Evolutionary conservation across 2,888 invertebrate genomes (phyloP), one percentile per base, ranked within the genome.

Genomic region (Cosmia pyralina): DNA sequence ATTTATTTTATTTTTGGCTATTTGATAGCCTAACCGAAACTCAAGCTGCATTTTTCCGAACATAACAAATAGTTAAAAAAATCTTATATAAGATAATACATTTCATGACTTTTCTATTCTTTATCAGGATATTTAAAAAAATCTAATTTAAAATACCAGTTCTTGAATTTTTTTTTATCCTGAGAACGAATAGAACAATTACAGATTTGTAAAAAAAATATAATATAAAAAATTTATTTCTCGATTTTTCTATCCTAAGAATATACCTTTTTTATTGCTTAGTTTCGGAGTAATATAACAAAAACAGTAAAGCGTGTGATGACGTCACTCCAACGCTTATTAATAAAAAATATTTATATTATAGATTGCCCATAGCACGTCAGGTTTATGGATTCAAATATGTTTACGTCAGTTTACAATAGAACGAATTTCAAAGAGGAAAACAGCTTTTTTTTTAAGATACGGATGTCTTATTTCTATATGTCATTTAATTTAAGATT

Each of bases 41-140:
- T 87, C 83, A 88, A 85, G 85, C 83, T 84, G 84, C 84, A 81
- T 75, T 69, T 72, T 13, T 44, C 1, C 6, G 2, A 44, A 53
- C 15, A 19, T 41, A 11, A 55, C n/a, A n/a, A 46, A 46, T 22
- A 34, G 4, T n/a, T 55, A 13, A 59, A 59, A 58, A 41, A n/a
- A 41, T 6, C 11, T 11, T 34, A 57, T 58, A 19, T 58, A 38
- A 10, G 10, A 19, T 38, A 59, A 59, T 13, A 38, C 4, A 38
- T 13, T 58, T 13, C 13, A 7, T 38, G 19, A 4, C n/a, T 38
- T 60, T 41, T 46, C 7, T 28, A 48, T 13, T 19, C 28, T 17
- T n/a, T n/a, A n/a, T n/a, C n/a, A n/a, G n/a, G n/a, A 48, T 0
- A 38, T 6, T 17, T 4, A 15, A 67, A n/a, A 53, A 34, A n/a